Conservation (phyloP, 2,113 vertebrate species). For the Macrotus californicus region DNA sequence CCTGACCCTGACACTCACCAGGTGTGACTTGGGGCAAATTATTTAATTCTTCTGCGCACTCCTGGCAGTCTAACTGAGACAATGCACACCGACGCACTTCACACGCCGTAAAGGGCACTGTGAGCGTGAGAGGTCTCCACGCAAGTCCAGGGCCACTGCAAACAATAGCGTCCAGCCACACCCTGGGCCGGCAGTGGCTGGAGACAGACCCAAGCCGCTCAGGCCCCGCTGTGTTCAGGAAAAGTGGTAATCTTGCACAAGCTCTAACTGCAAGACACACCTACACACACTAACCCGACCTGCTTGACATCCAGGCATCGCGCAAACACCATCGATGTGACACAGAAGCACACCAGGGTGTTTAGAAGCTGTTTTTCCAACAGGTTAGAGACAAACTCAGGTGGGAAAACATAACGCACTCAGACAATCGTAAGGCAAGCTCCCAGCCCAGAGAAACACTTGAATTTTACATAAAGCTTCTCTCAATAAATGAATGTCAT, state of each 20-base stretch:
- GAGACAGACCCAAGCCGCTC: background rate
- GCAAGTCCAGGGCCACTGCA: too few species aligned
- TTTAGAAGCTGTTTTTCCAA: background rate
- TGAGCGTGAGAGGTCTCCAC: too few species aligned
- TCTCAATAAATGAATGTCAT: slow-evolving; percentile 21
- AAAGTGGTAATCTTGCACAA: background rate
- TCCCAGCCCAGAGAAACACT: background rate
- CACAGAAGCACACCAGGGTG: fast-evolving
- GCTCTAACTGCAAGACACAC: background rate
- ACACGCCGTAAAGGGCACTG: too few species aligned
- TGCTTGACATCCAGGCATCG: background rate
- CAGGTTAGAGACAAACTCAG: background rate
- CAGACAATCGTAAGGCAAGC: background rate
- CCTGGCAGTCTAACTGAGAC: background rate
- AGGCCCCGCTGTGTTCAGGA: background rate
- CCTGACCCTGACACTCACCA: too few species aligned
- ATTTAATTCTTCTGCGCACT: background rate
- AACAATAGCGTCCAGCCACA: too few species aligned
- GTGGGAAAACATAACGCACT: background rate
- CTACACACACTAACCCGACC: background rate
- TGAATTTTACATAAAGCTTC: slow-evolving; percentile 51
- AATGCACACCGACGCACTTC: background rate
- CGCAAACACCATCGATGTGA: background rate
- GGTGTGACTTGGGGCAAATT: background rate
- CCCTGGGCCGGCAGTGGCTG: too few species aligned